Evolutionary conservation across 2,888 invertebrate species (phyloP).

Genomic region (Drosophila acutilabella): DNA sequence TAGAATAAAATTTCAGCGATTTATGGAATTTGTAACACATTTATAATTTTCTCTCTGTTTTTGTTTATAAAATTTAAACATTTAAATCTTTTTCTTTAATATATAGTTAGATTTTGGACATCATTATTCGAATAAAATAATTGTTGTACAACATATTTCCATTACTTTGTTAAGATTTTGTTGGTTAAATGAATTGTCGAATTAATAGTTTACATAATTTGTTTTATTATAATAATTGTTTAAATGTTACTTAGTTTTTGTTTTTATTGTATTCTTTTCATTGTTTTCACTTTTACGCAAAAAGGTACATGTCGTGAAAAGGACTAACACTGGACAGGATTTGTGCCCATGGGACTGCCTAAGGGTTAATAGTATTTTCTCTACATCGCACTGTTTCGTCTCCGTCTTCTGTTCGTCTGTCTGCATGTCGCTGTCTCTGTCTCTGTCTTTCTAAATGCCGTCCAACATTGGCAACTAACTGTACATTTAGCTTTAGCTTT

Average conservation of each 20-base stretch:
- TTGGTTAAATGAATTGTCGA: conserved; percentile 46
- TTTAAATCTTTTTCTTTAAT: conserved; percentile 33
- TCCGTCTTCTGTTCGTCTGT: conserved; percentile 9
- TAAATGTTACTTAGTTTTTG: conserved; percentile 35
- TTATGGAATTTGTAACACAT: conserved; percentile 52
- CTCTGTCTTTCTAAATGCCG: conserved; percentile 58
- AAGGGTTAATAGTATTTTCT: conserved; percentile 37
- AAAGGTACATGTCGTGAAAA: conserved; percentile 82
- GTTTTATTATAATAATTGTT: conserved; percentile 29
- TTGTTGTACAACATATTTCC: conserved; percentile 54
- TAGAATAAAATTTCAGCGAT: neutral
- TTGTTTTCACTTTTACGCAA: conserved; percentile 78
- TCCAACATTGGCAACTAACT: conserved; percentile 57
- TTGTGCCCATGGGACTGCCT: conserved; percentile 41
- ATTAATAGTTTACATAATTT: conserved; percentile 62
- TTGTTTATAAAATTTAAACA: conserved; percentile 63
- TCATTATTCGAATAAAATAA: conserved; percentile 55
- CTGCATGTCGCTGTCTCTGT: conserved; percentile 7
- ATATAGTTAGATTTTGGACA: conserved; percentile 47
- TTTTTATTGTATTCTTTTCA: conserved; percentile 81
- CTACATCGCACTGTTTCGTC: conserved; percentile 8
- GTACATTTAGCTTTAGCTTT: conserved; percentile 69
- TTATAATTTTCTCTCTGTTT: conserved; percentile 43
- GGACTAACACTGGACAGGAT: conserved; percentile 66
- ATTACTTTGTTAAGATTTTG: conserved; percentile 21